Evolutionary conservation across 2,113 vertebrate species (phyloP).

Genomic region (Macroglossus sobrinus): DNA sequence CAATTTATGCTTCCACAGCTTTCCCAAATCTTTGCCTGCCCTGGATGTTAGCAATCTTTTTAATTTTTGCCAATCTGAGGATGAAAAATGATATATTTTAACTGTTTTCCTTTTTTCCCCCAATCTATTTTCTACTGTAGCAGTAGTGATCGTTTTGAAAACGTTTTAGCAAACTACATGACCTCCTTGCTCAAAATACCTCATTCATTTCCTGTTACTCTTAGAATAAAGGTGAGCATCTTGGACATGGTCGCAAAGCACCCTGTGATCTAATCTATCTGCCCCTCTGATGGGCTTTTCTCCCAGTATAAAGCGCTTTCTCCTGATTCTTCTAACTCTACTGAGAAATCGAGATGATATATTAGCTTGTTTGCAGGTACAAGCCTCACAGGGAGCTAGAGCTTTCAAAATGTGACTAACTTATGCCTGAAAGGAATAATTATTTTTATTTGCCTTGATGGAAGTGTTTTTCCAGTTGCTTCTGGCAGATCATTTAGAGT

Average conservation of each 20-base stretch:
- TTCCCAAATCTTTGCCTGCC: not conserved
- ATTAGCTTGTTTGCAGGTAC: not conserved
- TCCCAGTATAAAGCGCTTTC: not conserved
- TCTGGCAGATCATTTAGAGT: slow-evolving; percentile 28
- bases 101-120: not conserved
- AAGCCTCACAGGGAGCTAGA: not conserved
- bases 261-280: not conserved
- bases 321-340: not conserved
- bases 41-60: not conserved
- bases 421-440: slow-evolving; percentile 65
- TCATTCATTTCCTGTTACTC: not conserved
- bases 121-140: not conserved
- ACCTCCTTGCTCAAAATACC: not conserved
- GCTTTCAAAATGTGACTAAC: slow-evolving; percentile 65
- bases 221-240: not conserved
- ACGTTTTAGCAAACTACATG: not conserved
- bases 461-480: slow-evolving; percentile 63
- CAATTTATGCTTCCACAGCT: not conserved
- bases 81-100: not conserved
- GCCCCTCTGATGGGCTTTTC: not conserved
- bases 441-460: slow-evolving; percentile 60
- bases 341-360: not conserved
- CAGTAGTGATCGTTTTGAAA: not conserved
- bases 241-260: not conserved
- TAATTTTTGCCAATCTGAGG: not conserved